These are phyloP conservation scores for Cotesia vestalis DNA, from an alignment of 1,140 invertebrate genomes.

Conservation along the genomic window DNA sequence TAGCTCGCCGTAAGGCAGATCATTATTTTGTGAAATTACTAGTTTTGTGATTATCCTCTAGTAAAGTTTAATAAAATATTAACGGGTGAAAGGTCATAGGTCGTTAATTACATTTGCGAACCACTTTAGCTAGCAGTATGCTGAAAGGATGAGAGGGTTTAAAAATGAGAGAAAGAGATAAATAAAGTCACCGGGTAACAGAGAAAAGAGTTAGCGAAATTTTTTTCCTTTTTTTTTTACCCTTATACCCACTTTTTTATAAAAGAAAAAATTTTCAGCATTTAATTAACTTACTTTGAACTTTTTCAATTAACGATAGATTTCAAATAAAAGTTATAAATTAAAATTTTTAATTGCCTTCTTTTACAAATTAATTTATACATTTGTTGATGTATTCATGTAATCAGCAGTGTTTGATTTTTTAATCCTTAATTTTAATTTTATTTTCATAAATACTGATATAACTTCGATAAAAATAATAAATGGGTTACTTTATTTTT, in stretches of 20 bases:
- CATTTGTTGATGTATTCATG: too few species aligned
- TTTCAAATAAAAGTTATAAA: constrained; percentile 5
- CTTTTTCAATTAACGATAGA: constrained; percentile 5
- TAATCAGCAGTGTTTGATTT: too few species aligned
- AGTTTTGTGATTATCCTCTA: constrained; percentile 4
- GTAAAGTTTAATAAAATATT: constrained; percentile 9
- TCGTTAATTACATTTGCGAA: constrained; percentile 13
- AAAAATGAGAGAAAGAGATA: constrained; percentile 1
- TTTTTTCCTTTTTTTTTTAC: neutral
- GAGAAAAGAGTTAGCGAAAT: neutral
- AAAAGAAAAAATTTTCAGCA: neutral
- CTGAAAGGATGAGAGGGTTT: constrained; percentile 7
- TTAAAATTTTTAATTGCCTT: neutral
- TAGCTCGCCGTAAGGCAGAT: neutral
- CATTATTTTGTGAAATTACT: constrained; percentile 17
- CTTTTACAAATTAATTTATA: too few species aligned
- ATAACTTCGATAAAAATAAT: too few species aligned
- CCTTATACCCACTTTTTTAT: neutral
- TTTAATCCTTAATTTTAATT: too few species aligned
- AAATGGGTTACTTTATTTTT: too few species aligned
- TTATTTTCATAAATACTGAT: too few species aligned
- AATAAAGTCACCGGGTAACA: constrained; percentile 10
- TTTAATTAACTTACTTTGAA: constrained; percentile 6
- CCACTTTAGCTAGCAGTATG: constrained; percentile 14
- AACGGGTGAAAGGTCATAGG: constrained; percentile 1